Evolutionary conservation across 2,113 vertebrate species (phyloP), one percentile per base, ranked within the genome.

Genomic region (Cryptotis parvus): DNA sequence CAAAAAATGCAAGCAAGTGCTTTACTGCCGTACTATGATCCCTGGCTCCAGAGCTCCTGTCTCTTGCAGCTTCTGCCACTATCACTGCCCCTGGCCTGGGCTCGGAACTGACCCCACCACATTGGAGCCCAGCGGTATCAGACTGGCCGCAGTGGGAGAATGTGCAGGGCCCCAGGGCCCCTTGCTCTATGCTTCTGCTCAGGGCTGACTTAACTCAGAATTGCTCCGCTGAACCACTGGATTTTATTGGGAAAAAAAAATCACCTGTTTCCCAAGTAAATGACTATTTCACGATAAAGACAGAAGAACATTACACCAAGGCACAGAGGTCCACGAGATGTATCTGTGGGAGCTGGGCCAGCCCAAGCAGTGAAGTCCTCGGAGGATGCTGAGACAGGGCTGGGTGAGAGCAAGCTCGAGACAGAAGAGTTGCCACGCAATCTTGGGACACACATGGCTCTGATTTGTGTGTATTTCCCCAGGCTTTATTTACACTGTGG

Each of bases 221-320:
- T 24, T 29, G 29, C 63, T 58, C 72, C 52, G 10, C n/a, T 27
- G 33, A 70, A 9, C 43, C 45, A 78, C 0, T 66, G 66, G 29
- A 58, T 33, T 87, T 80, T 43, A 58, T 63, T 49, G 61, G 49
- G 4, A 78, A 58, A 58, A 70, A 58, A 5, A 82, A 58, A 58
- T 58, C 68, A 27, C 49, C 75, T 39, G 33, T 16, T 63, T 87
- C 41, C 55, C 73, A 94, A 58, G 68, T 41, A 74, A 70, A 39
- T 58, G 85, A 52, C n/a, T 63, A 29, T 74, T 85, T 81, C 5
- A 33, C 66, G 63, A 81, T 68, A 29, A 33, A 37, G 33, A 81
- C 49, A 58, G 24, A 65, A 61, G 7, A 90, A 29, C 43, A 76
- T 92, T 69, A 87, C 77, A 89, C 55, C 8, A 55, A 76, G 49